Evolutionary conservation across 1,140 invertebrate species (phyloP), one percentile per base, ranked within the genome.

Genomic region (Drosophila busckii): DNA sequence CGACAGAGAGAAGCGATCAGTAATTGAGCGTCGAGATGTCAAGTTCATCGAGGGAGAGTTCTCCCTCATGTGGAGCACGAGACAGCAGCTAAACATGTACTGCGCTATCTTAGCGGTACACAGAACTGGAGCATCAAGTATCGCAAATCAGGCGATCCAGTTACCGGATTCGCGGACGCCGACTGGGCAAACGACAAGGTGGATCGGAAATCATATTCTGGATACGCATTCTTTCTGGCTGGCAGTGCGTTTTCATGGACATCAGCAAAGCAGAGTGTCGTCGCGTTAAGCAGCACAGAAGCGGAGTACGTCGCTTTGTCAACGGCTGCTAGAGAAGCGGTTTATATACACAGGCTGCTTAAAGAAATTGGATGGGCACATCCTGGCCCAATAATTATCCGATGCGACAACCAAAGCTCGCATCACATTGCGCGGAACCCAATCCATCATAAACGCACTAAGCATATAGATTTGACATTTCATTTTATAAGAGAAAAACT

Each of bases 111-210:
- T 4, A 7, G 22, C 15, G 54, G 31, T 6, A 41, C 53, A 7
- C n/a, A 16, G 4, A 10, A 58, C 32, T 19, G 31, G 3, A 45
- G 28, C 2, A 15, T 52, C 9, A 25, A 15, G 8, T 64, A 64
- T 23, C 7, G 31, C 17, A 37, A 34, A 17, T 6, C n/a, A 16
- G 22, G 26, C 4, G 35, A 48, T 16, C 35, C 31, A 5, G 37
- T 61, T 9, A 22, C 19, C n/a, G 42, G 56, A 2, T 66, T 55
- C 16, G 32, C 29, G 0, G 56, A 61, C 40, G 45, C 45, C n/a
- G 65, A 59, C 88, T 64, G 87, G 10, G 46, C 60, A 3, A 37
- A 65, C 3, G 53, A 48, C 20, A 55, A n/a, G n/a, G n/a, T n/a
- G n/a, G n/a, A n/a, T n/a, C n/a, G n/a, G n/a, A n/a, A n/a, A n/a